phyloP scores from a whole-genome alignment of 2,888 invertebrate genomes.

The Omphaloscelis lunosa region DNA sequence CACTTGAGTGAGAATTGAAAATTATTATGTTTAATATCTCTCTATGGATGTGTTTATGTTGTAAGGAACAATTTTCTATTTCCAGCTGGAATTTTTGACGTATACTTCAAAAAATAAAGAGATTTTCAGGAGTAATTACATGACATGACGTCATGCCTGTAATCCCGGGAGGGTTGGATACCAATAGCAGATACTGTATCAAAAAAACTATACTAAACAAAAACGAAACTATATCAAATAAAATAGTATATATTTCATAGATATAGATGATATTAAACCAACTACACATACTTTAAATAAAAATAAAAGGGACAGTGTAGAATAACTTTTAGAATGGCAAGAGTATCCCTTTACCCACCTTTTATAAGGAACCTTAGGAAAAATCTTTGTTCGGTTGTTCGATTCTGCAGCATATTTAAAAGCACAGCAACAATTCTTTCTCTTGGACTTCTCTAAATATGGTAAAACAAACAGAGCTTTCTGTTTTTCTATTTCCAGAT shows the following conservation, averaged over 20 bases:
- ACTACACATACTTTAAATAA: neutral
- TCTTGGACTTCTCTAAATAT: neutral
- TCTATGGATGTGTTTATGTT: neutral
- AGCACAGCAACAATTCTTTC: neutral
- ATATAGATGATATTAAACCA: too few relatives aligned
- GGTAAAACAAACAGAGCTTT: slow-evolving; percentile 2
- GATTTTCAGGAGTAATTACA: neutral
- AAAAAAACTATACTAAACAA: too few relatives aligned
- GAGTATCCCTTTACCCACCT: neutral
- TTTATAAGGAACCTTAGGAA: neutral
- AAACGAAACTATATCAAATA: too few relatives aligned
- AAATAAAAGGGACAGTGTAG: neutral
- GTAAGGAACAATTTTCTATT: neutral
- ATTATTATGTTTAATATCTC: slow-evolving; percentile 20
- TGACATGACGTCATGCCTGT: neutral
- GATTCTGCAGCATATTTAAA: neutral
- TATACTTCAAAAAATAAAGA: neutral
- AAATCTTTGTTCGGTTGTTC: neutral
- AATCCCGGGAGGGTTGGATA: neutral
- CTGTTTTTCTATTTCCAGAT: slow-evolving; percentile 18
- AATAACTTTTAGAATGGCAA: neutral
- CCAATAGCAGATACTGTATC: too few relatives aligned
- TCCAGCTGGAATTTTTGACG: neutral
- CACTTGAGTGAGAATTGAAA: slow-evolving; percentile 17
- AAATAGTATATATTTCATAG: too few relatives aligned